Conservation (phyloP, 2,113 vertebrate species). For the Polyodon spathula region DNA sequence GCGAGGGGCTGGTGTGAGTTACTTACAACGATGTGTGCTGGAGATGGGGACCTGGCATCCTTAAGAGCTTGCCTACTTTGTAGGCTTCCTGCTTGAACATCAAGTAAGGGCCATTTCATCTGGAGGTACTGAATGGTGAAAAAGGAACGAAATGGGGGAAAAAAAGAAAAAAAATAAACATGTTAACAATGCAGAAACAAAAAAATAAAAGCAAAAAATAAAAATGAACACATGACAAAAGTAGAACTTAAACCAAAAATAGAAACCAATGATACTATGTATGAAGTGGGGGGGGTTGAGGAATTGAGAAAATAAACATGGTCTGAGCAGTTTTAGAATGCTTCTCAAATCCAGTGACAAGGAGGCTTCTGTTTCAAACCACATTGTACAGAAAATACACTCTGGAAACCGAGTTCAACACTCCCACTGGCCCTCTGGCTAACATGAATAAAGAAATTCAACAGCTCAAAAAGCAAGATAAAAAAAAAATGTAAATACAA, state of each 20-base stretch:
- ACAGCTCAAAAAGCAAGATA: too few relatives aligned
- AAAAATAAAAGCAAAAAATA: slow-evolving; percentile 50
- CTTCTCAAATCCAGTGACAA: not conserved
- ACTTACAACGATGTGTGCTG: slow-evolving; percentile 98
- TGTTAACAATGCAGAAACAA: slow-evolving; percentile 68
- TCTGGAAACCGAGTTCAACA: too few relatives aligned
- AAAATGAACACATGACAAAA: slow-evolving; percentile 38
- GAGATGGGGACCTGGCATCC: slow-evolving; percentile 96
- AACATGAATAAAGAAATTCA: too few relatives aligned
- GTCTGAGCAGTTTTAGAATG: not conserved
- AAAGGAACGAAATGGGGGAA: slow-evolving; percentile 64
- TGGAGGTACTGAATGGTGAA: slow-evolving; percentile 86
- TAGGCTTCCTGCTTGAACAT: slow-evolving; percentile 96
- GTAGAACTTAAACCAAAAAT: slow-evolving; percentile 3
- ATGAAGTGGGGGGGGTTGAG: not conserved
- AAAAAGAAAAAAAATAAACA: slow-evolving; percentile 61
- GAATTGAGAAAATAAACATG: not conserved
- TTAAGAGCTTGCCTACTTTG: slow-evolving; percentile 99
- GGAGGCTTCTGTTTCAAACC: not conserved
- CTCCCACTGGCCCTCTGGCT: too few relatives aligned
- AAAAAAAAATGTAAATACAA: too few relatives aligned
- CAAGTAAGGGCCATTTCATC: slow-evolving; percentile 99
- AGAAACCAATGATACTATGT: slow-evolving; percentile 6
- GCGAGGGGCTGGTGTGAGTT: slow-evolving; percentile 43
- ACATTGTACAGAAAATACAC: too few relatives aligned